phyloP scores from a whole-genome alignment of 2,888 invertebrate genomes.

The Crioceris asparagi region DNA sequence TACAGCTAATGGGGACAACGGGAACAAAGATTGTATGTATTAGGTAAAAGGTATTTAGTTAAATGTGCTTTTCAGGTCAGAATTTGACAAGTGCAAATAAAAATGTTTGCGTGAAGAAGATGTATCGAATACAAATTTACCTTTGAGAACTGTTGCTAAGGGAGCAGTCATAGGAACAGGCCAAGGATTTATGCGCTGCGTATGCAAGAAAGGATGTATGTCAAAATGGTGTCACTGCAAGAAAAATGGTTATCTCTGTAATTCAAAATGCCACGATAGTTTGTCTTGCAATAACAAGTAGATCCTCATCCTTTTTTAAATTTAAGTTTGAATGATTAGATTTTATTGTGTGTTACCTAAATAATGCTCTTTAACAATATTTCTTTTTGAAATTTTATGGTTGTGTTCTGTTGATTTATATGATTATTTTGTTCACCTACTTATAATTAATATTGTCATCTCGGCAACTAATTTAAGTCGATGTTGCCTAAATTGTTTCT shows the following conservation, averaged over 20 bases:
- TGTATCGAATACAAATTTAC: no score
- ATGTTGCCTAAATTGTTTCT: neutral
- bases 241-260: conserved; percentile 3
- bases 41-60: neutral
- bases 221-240: no score
- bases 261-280: no score
- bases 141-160: neutral
- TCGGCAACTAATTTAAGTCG: conserved; percentile 4
- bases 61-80: neutral
- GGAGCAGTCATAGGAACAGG: neutral
- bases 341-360: no score
- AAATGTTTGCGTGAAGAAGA: neutral
- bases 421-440: conserved; percentile 3
- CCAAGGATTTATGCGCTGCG: neutral
- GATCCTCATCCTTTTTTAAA: conserved; percentile 3
- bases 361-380: neutral
- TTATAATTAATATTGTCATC: conserved; percentile 2
- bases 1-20: no score
- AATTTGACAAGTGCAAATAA: neutral
- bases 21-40: no score
- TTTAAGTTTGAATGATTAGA: neutral
- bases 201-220: neutral
- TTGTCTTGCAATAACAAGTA: conserved; percentile 3
- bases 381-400: conserved; percentile 1
- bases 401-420: conserved; percentile 2